Percentiles rank a stretch among this genome's conserved stretches.
Evolutionary conservation across 1,140 invertebrate species (phyloP).

Genomic region (Hylyphantes graminicola): DNA sequence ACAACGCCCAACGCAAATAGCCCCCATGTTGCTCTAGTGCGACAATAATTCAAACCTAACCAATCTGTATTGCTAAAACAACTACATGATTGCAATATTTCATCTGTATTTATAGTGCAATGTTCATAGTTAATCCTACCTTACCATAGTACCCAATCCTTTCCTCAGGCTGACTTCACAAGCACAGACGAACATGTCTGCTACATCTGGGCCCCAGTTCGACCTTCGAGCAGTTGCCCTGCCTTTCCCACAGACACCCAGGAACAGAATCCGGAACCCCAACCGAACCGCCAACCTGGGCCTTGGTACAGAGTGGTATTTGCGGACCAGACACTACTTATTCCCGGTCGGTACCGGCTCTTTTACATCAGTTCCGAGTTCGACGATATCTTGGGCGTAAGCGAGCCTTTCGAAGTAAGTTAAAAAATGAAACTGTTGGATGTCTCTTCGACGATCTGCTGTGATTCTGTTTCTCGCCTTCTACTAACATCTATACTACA

Average conservation of each 20-base stretch:
- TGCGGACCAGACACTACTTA: constrained; percentile 73
- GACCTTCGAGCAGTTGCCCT: constrained; percentile 58
- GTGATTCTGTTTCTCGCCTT: background rate
- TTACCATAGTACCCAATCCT: too few species aligned
- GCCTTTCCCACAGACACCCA: constrained; percentile 8
- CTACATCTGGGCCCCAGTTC: constrained; percentile 82
- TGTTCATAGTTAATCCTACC: too few species aligned
- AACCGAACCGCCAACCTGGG: background rate
- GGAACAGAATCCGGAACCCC: constrained; percentile 7
- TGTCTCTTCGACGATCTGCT: background rate
- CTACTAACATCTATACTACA: background rate
- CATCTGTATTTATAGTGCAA: too few species aligned
- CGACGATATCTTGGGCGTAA: constrained; percentile 74
- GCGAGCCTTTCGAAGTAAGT: constrained; percentile 69
- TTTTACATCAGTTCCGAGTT: constrained; percentile 80
- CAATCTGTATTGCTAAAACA: too few species aligned
- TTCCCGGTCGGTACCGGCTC: constrained; percentile 77
- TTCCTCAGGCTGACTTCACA: constrained; percentile 80
- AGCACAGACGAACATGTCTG: constrained; percentile 83
- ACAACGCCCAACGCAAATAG: too few species aligned
- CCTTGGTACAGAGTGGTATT: constrained; percentile 70
- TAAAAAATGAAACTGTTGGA: constrained; percentile 17
- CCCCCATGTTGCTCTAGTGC: too few species aligned
- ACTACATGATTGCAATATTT: too few species aligned
- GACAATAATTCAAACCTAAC: too few species aligned